Evolutionary conservation across 2,113 vertebrate genomes (phyloP).

Genomic region (Rhineura floridana): DNA sequence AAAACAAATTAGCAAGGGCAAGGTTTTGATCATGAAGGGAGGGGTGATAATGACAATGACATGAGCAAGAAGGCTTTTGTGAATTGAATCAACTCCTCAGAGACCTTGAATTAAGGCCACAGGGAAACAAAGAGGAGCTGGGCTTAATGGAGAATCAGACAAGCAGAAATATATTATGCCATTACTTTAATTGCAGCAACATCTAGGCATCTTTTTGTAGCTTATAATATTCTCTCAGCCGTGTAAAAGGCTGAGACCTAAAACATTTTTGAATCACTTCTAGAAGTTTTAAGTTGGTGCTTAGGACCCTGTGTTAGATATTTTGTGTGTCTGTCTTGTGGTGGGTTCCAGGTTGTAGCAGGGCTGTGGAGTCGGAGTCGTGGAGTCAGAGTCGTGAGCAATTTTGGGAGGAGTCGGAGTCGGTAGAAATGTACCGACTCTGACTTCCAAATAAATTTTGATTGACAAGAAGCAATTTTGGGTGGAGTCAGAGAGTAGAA

Average conservation of each 20-base stretch:
- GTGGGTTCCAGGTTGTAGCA: too few relatives aligned
- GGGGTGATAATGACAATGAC: slow-evolving; percentile 46
- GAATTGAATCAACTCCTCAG: slow-evolving; percentile 26
- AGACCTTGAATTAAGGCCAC: neutral
- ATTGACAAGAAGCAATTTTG: too few relatives aligned
- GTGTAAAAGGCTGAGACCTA: neutral
- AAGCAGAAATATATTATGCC: neutral
- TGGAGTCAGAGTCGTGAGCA: too few relatives aligned
- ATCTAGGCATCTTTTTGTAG: neutral
- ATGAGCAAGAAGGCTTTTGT: neutral
- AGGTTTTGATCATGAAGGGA: neutral
- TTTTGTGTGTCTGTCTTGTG: too few relatives aligned
- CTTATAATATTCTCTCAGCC: neutral
- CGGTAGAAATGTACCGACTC: too few relatives aligned
- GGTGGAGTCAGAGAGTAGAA: too few relatives aligned
- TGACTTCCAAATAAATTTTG: too few relatives aligned
- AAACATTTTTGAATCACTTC: neutral
- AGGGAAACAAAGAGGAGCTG: neutral
- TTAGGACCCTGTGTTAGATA: neutral
- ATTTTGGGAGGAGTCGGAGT: too few relatives aligned
- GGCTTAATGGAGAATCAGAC: neutral
- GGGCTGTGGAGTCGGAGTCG: too few relatives aligned
- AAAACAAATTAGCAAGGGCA: neutral
- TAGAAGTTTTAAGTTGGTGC: neutral
- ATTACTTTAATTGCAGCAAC: neutral